Base-by-base conservation (phyloP, 1,140 invertebrate genomes). In the Gryon sp. region DNA sequence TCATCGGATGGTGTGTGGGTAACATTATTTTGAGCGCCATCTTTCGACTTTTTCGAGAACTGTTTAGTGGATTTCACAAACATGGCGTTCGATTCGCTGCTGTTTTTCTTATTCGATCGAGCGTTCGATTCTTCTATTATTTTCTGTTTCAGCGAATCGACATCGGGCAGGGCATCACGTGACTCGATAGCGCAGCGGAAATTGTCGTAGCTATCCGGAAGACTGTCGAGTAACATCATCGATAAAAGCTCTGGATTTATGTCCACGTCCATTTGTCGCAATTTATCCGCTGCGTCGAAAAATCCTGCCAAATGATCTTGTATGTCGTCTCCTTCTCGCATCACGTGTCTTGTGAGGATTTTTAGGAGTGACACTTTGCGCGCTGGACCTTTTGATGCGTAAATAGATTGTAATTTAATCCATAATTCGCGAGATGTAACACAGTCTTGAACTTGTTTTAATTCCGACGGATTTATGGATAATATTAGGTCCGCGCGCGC, bases 151-250 rank as follows among this genome's bases (percentile, higher is more conserved):
- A 85, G 36, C 7, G 55, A 45, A 34, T 82, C 82, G 0, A 68
- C 63, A 7, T 50, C 72, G 0, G 70, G 79, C 22, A 85, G 28
- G 4, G 28, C 46, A 19, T 84, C 82, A 0, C 77, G 60, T 8
- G 79, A 79, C 48, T 83, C 81, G 4, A 82, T 79, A 5, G 80
- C 80, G 38, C 80, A 73, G 18, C 80, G 28, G 40, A 84, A 84
- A 36, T 82, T 83, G 41, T 83, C 78, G 28, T 48, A 83, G 11
- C 22, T 55, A 2, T 45, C 12, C 4, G 72, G 72, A 0, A 84
- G 52, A 38, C 79, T 83, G 24, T 82, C 78, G 6, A 84, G 46
- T 11, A 84, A 41, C 80, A 84, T 80, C 4, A 83, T 80, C 1
- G 76, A 20, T 11, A 82, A 46, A 15, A 83, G 53, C 38, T 83